Base-by-base conservation (phyloP, 2,113 vertebrate species). In the Pseudorectes ferrugineus region DNA sequence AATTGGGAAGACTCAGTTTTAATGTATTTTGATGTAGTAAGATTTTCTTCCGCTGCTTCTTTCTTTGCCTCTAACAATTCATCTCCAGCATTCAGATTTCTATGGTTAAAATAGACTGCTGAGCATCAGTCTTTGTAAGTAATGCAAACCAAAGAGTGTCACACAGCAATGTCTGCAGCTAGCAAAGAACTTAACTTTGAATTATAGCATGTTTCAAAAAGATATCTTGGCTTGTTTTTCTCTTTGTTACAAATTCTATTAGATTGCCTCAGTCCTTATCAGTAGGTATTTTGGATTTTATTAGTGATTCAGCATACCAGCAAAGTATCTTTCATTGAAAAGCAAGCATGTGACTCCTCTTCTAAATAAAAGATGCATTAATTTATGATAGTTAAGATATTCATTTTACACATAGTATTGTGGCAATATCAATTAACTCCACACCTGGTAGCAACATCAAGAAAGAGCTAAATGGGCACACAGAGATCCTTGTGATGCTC, bases 181-280 rank as follows among this genome's bases (percentile, higher is more conserved):
- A 89, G 31, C 14, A 33, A 16, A 52, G 42, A 65, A 51, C 15
- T 36, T 71, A 62, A 28, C 65, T 92, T 73, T 65, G 40, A 72
- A 77, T 66, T 80, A 33, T 9, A 52, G 11, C 22, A 2, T 38
- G 4, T 76, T 72, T 89, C 58, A 43, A 58, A 88, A 89, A 24
- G 29, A 40, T 17, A 65, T 43, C n/a, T 45, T 70, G 48, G 26
- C 52, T 89, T 76, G 31, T 14, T 77, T 83, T 80, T 80, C 28
- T 79, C 18, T 54, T 57, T 75, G 14, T 61, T 70, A 48, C 5
- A 72, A 72, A 46, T 79, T 59, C 28, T 52, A 3, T 59, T 91
- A 0, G 0, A 66, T 36, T 68, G 5, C 14, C 52, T 72, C 29
- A 10, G 8, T 45, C n/a, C 20, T 52, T 48, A 31, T 14, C 17